A percentile compares a stretch with the other conserved stretches of the same genome.
phyloP scores from a whole-genome alignment of 2,113 vertebrate genomes.

The Oceanites oceanicus region DNA sequence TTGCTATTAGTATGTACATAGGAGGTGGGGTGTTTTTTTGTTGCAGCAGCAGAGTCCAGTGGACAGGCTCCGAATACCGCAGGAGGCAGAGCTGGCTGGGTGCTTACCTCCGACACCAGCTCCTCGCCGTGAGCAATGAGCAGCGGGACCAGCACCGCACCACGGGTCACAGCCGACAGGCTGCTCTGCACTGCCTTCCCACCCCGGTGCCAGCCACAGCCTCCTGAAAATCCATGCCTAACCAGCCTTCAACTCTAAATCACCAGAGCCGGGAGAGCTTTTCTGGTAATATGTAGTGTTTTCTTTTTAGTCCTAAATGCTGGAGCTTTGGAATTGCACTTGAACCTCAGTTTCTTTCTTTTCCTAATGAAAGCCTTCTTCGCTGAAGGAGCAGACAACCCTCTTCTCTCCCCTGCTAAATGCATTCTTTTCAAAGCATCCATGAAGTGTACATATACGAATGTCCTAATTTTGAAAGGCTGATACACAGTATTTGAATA shows the following conservation, averaged over 20 bases:
- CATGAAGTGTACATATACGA: rapidly evolving
- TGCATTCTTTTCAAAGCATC: not conserved
- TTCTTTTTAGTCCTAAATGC: not conserved
- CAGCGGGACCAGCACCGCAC: rapidly evolving
- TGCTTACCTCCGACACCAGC: not conserved
- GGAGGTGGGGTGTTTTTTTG: not conserved
- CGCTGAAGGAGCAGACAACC: not conserved
- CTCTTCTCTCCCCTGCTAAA: not conserved
- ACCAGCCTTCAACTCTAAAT: rapidly evolving
- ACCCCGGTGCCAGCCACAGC: not conserved
- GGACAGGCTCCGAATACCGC: rapidly evolving
- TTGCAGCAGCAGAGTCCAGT: not conserved
- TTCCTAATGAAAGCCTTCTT: rapidly evolving
- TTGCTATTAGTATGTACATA: too few relatives aligned
- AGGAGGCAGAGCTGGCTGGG: not conserved
- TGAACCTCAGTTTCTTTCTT: not conserved
- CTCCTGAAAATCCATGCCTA: not conserved
- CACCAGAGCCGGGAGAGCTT: not conserved
- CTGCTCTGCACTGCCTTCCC: not conserved
- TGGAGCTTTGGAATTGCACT: not conserved
- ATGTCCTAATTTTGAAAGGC: rapidly evolving
- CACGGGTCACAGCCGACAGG: not conserved
- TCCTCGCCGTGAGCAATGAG: rapidly evolving
- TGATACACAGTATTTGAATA: rapidly evolving
- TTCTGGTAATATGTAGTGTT: not conserved